Conservation (phyloP, 2,797 vertebrate species). For the Zalophus californianus region DNA sequence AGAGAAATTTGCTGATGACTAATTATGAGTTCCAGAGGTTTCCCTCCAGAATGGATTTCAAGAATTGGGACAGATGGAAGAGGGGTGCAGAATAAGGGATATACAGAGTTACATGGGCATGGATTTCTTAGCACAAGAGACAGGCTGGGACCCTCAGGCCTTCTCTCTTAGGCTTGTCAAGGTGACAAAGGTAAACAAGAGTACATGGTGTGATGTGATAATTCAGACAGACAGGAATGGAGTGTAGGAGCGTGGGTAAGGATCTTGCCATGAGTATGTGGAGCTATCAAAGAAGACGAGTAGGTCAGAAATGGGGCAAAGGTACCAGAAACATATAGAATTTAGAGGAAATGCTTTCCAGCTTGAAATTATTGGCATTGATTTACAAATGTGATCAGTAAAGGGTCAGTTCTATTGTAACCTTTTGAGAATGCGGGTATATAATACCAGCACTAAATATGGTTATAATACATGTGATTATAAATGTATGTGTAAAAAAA, state of each 20-base stretch:
- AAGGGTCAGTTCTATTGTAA: neutral
- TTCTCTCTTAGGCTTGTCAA: neutral
- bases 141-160: neutral
- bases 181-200: neutral
- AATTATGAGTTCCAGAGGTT: neutral
- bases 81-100: neutral
- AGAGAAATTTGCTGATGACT: neutral
- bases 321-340: neutral
- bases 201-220: neutral
- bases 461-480: neutral
- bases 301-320: neutral
- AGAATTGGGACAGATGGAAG: neutral
- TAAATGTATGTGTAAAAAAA: neutral
- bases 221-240: neutral
- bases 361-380: neutral
- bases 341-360: neutral
- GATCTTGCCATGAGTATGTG: neutral
- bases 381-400: neutral
- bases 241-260: neutral
- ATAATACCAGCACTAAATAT: neutral
- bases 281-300: neutral
- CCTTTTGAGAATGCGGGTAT: neutral
- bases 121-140: neutral
- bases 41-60: neutral
- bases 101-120: neutral